phyloP scores from a whole-genome alignment of 2,888 invertebrate species.

The Graphium colonna region DNA sequence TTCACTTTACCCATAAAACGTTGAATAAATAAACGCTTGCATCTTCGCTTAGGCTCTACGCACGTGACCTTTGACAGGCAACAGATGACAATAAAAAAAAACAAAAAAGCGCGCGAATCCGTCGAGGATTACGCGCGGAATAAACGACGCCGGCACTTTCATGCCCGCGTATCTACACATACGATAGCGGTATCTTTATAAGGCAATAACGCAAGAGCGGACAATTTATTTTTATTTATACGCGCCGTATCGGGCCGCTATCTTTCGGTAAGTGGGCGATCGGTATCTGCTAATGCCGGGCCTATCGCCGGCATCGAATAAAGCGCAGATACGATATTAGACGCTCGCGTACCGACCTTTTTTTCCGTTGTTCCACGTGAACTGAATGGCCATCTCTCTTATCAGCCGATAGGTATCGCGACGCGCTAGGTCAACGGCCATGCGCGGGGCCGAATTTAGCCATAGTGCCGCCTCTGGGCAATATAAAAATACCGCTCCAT shows the following conservation, averaged over 20 bases:
- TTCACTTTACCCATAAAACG: no score
- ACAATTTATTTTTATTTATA: slow-evolving; percentile 72
- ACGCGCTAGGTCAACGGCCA: background rate
- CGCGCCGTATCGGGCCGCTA: slow-evolving; percentile 49
- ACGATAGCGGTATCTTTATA: slow-evolving; percentile 67
- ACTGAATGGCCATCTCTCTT: slow-evolving; percentile 3
- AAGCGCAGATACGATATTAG: slow-evolving; percentile 36
- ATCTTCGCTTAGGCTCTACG: no score
- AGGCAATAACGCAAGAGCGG: slow-evolving; percentile 54
- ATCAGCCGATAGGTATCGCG: background rate
- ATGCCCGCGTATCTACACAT: slow-evolving; percentile 40
- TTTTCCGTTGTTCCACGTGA: background rate
- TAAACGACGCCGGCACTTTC: slow-evolving; percentile 40
- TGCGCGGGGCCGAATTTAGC: no score
- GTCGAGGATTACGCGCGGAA: slow-evolving; percentile 2
- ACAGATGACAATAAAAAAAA: background rate
- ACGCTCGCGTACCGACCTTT: slow-evolving; percentile 14
- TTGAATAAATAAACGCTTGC: no score
- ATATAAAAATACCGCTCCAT: no score
- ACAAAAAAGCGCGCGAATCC: slow-evolving; percentile 4
- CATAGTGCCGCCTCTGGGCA: no score
- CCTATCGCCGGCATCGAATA: slow-evolving; percentile 61
- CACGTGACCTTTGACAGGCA: background rate
- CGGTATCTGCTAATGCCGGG: slow-evolving; percentile 62
- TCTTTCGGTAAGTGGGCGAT: slow-evolving; percentile 66